Percentiles rank a stretch among this genome's conserved stretches.
Conservation (phyloP, 2,113 vertebrate species). For the Physeter macrocephalus region DNA sequence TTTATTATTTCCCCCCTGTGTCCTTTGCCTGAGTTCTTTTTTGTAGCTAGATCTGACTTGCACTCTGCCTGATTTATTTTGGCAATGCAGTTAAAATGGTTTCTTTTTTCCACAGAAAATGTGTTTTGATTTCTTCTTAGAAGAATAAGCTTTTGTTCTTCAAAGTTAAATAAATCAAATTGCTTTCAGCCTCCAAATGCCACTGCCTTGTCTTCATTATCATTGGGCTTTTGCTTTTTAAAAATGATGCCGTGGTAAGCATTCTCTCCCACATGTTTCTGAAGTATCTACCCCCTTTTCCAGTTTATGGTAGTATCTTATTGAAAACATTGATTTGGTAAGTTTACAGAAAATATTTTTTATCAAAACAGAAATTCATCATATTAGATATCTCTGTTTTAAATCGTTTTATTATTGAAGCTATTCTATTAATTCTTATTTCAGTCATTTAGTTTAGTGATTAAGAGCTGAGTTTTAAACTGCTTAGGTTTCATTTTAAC, state of each 20-base stretch:
- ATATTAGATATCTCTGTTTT: neutral
- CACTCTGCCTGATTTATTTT: conserved; percentile 65
- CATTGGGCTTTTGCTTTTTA: conserved; percentile 16
- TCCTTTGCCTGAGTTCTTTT: neutral
- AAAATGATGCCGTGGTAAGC: neutral
- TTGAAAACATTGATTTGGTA: neutral
- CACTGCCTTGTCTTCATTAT: conserved; percentile 49
- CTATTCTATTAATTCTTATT: neutral
- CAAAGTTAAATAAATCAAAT: conserved; percentile 65
- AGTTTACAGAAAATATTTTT: neutral
- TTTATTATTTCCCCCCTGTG: neutral
- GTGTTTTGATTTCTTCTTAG: conserved; percentile 66
- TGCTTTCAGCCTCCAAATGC: conserved; percentile 63
- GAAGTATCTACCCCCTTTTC: neutral
- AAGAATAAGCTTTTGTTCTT: conserved; percentile 75
- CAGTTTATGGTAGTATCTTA: neutral
- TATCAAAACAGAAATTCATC: neutral
- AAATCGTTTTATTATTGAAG: neutral
- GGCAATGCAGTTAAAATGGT: conserved; percentile 60
- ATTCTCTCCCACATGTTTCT: neutral
- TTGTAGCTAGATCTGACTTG: conserved; percentile 25
- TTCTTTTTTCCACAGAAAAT: conserved; percentile 59
- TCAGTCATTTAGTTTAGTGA: neutral
- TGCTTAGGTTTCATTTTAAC: neutral
- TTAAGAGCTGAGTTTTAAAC: neutral